Evolutionary conservation across 1,140 invertebrate species (phyloP).

Genomic region (Drosophila azteca): DNA sequence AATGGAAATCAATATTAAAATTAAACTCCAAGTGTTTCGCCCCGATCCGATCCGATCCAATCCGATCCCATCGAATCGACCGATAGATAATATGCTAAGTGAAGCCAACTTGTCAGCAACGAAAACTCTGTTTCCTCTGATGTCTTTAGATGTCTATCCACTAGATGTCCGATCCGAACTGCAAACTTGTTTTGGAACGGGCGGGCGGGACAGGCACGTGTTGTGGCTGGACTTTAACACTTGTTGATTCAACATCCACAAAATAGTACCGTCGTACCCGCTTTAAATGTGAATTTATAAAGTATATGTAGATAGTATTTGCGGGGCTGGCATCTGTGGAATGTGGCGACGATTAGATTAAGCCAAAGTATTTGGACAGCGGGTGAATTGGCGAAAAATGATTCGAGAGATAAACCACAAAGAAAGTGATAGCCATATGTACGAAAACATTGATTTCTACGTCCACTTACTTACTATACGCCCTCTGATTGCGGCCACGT

Average conservation of each 20-base stretch:
- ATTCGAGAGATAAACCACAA: slow-evolving; percentile 15
- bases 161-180: slow-evolving; percentile 23
- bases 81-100: slow-evolving; percentile 27
- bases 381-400: slow-evolving; percentile 29
- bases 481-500: slow-evolving; percentile 62
- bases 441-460: too few relatives aligned
- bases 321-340: slow-evolving; percentile 45
- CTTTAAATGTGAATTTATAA: background rate
- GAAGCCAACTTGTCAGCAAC: slow-evolving; percentile 14
- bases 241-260: slow-evolving; percentile 42
- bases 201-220: slow-evolving; percentile 39
- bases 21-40: slow-evolving; percentile 35
- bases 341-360: slow-evolving; percentile 52
- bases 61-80: slow-evolving; percentile 24
- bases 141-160: slow-evolving; percentile 9
- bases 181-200: slow-evolving; percentile 48
- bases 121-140: slow-evolving; percentile 12
- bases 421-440: slow-evolving; percentile 18
- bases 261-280: background rate
- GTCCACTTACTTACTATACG: background rate
- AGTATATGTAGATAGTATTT: slow-evolving; percentile 6
- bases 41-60: slow-evolving; percentile 22
- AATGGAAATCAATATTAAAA: slow-evolving; percentile 37
- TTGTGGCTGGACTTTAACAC: slow-evolving; percentile 57
- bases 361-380: slow-evolving; percentile 22